Base-by-base conservation (phyloP, 2,113 vertebrate species). In the Bubalus kerabau region DNA sequence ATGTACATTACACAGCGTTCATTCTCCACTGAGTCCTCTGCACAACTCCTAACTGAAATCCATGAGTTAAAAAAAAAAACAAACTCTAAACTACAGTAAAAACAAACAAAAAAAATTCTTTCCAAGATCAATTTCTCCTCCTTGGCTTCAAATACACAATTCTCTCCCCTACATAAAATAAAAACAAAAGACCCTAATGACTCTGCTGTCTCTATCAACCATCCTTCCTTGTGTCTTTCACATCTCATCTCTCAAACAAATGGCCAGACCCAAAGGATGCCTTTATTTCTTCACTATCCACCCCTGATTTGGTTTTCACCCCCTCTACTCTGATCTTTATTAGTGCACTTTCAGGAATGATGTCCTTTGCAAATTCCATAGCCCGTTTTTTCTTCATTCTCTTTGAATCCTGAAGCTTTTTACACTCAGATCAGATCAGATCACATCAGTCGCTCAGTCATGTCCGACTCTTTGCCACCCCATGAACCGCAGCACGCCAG, bases 291-390 rank as follows among this genome's bases (percentile, higher is more conserved):
- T 96, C 90, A 87, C 26, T 62, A 24, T 30, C 71, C 64, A 86
- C 9, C 40, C 59, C 59, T 43, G 40, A 78, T 71, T 19, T 67
- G 52, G 13, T 54, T 89, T 60, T 62, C 84, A 81, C 40, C 14
- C 19, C 59, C 59, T 46, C 85, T 16, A 46, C 76, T 98, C 93
- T 89, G 54, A 97, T 88, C 87, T 88, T 95, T 94, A 86, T 86
- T 82, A 81, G 62, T 19, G 10, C 50, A 83, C 67, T 91, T 93
- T 89, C 85, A 96, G n/a, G 86, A 93, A 91, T 26, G 50, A 96
- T 67, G 97, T 97, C 88, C 92, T 94, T 67, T 90, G 62, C 82
- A 94, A 96, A 95, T 52, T 92, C 90, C 81, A 94, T 3, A 87
- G 57, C 50, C 81, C 94, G 54, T 30, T 78, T 71, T 78, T 87